These are phyloP conservation scores for Gerris lacustris DNA, from an alignment of 2,888 invertebrate species.

Conservation along the genomic window DNA sequence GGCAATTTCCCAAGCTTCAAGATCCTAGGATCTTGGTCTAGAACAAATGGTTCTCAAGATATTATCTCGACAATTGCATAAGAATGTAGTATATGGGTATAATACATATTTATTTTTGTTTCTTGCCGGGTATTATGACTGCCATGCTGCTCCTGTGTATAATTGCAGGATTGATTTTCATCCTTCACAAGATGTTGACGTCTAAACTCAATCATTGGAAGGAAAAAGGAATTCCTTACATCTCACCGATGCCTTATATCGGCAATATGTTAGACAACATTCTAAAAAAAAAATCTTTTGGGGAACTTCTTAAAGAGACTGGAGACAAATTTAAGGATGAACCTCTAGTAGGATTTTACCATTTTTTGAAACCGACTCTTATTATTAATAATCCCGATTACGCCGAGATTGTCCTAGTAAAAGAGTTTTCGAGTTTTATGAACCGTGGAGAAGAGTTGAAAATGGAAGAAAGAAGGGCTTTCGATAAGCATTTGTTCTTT, in stretches of 20 bases:
- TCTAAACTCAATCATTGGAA: not conserved
- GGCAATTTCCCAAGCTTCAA: too few relatives aligned
- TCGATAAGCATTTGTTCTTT: not conserved
- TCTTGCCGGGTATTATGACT: too few relatives aligned
- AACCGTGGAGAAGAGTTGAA: not conserved
- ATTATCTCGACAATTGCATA: too few relatives aligned
- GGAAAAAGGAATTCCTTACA: not conserved
- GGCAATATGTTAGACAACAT: not conserved
- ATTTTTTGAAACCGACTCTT: not conserved
- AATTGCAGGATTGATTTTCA: too few relatives aligned
- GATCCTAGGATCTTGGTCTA: too few relatives aligned
- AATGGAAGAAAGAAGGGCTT: not conserved
- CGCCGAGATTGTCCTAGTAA: not conserved
- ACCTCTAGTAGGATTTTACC: slow-evolving; percentile 2
- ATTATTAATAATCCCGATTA: not conserved
- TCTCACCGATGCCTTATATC: not conserved
- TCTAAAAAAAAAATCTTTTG: not conserved
- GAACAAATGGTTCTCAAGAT: too few relatives aligned
- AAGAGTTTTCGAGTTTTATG: not conserved
- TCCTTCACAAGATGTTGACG: too few relatives aligned
- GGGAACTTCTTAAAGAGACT: not conserved
- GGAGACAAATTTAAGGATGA: slow-evolving; percentile 3
- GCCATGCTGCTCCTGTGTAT: too few relatives aligned
- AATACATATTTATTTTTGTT: too few relatives aligned
- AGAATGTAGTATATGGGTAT: too few relatives aligned